A percentile compares a stretch with the other conserved stretches of the same genome.
Evolutionary conservation across 2,113 vertebrate species (phyloP).

Genomic region (Malurus elegans): DNA sequence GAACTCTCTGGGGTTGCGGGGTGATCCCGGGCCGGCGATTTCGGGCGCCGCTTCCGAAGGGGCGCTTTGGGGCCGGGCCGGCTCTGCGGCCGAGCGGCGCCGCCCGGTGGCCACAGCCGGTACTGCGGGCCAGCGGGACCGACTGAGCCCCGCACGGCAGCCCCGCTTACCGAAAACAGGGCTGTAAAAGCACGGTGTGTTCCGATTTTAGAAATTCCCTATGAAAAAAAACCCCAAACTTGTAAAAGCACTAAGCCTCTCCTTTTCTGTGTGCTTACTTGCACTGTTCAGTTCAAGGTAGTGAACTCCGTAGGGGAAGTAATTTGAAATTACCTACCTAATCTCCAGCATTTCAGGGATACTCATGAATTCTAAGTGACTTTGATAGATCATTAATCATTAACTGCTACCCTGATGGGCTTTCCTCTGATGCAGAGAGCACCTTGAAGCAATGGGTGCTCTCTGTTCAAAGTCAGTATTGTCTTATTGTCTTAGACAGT

Average conservation of each 20-base stretch:
- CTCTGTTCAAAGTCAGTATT: neutral
- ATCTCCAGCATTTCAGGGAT: neutral
- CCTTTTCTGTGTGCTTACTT: neutral
- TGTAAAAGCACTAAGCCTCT: neutral
- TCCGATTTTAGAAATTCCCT: neutral
- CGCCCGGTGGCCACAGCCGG: neutral
- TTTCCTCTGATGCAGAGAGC: neutral
- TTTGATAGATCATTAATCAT: neutral
- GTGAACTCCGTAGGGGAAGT: neutral
- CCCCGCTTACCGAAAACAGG: neutral
- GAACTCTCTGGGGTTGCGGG: neutral
- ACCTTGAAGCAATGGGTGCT: neutral
- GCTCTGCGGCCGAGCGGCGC: neutral
- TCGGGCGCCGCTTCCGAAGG: too few species aligned
- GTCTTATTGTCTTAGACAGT: neutral
- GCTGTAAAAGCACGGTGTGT: neutral
- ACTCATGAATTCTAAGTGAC: neutral
- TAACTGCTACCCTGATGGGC: neutral
- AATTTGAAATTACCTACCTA: neutral
- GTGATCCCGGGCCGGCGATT: too few species aligned
- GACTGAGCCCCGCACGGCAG: neutral
- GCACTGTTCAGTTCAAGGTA: neutral
- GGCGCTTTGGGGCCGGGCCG: rapidly evolving
- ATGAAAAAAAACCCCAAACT: neutral
- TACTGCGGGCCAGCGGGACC: too few species aligned